Evolutionary conservation across 1,140 invertebrate species (phyloP).

Genomic region (Drosophila ercepeae): DNA sequence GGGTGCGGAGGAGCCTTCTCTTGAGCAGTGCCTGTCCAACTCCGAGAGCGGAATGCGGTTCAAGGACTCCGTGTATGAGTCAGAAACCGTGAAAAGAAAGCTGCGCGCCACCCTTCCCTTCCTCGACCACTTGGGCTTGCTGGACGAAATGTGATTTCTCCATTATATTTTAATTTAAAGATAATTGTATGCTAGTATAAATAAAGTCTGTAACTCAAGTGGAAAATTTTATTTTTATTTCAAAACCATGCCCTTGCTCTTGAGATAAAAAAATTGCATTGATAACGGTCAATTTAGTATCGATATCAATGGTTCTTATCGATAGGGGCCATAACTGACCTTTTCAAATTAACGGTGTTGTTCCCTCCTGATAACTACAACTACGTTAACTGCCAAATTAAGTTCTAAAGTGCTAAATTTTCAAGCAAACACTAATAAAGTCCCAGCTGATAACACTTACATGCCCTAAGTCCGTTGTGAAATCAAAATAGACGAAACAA

Average conservation of each 20-base stretch:
- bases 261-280: conserved; percentile 1
- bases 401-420: neutral
- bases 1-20: conserved; percentile 62
- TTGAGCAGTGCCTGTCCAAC: conserved; percentile 30
- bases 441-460: conserved; percentile 10
- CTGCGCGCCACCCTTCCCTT: conserved; percentile 28
- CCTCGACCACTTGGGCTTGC: conserved; percentile 68
- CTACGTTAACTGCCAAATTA: neutral
- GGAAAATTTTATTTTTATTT: neutral
- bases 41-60: conserved; percentile 35
- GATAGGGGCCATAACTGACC: conserved; percentile 24
- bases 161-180: neutral
- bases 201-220: neutral
- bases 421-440: neutral
- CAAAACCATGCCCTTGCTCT: neutral
- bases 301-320: too few species aligned
- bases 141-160: conserved; percentile 59
- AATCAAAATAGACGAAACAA: neutral
- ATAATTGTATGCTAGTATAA: neutral
- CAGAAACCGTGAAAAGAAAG: conserved; percentile 34
- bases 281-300: neutral
- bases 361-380: conserved; percentile 13
- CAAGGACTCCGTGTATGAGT: conserved; percentile 42
- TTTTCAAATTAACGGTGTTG: neutral
- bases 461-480: conserved; percentile 3